Conservation (phyloP, 2,888 invertebrate genomes). For the Megalurothrips usitatus region DNA sequence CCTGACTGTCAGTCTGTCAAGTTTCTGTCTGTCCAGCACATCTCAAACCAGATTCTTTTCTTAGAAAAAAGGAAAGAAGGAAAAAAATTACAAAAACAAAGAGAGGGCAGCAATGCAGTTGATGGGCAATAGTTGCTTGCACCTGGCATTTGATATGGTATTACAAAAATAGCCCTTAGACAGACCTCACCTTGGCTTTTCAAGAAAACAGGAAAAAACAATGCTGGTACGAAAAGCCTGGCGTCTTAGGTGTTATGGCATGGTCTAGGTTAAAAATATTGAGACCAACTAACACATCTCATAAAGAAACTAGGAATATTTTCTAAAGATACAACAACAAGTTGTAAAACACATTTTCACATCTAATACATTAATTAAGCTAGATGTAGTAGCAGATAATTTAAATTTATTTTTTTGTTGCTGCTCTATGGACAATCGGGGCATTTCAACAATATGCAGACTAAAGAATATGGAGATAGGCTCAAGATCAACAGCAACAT, state of each 20-base stretch:
- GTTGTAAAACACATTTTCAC: constrained; percentile 12
- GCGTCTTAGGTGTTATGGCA: constrained; percentile 1
- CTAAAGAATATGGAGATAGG: constrained; percentile 7
- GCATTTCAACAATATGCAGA: background rate
- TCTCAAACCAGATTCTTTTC: background rate
- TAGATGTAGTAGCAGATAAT: background rate
- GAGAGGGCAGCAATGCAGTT: too few relatives aligned
- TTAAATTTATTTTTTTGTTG: background rate
- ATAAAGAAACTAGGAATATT: constrained; percentile 18
- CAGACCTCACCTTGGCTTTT: constrained; percentile 2
- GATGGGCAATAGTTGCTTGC: constrained; percentile 13
- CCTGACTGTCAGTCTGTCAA: constrained; percentile 22
- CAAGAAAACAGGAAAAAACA: background rate
- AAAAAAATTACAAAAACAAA: background rate
- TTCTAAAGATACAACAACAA: constrained; percentile 18
- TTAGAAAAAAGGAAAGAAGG: background rate
- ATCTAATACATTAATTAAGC: constrained; percentile 16
- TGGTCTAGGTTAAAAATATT: constrained; percentile 10
- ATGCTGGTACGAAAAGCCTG: background rate
- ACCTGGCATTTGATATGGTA: constrained; percentile 23
- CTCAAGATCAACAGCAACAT: constrained; percentile 14
- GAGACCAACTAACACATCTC: constrained; percentile 21
- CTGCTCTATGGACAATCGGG: background rate
- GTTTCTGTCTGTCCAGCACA: background rate
- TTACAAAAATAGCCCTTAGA: constrained; percentile 25